phyloP scores from a whole-genome alignment of 2,113 vertebrate genomes.

The Anser brachyrhynchus region DNA sequence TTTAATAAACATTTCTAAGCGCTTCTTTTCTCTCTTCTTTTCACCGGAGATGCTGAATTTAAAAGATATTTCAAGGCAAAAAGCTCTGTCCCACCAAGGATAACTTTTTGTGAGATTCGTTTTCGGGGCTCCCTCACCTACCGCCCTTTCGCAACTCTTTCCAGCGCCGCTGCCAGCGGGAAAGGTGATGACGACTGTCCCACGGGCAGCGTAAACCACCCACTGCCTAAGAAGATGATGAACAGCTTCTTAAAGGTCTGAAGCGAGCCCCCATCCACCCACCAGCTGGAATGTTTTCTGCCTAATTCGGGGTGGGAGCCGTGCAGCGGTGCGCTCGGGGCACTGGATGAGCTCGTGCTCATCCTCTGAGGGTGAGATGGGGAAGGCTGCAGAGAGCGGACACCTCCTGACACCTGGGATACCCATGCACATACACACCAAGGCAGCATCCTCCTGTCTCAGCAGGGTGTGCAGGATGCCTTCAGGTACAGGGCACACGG shows the following conservation, averaged over 20 bases:
- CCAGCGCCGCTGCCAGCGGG: not conserved
- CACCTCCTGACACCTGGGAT: not conserved
- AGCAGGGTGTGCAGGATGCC: not conserved
- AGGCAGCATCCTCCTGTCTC: not conserved
- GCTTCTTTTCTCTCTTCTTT: constrained; percentile 20
- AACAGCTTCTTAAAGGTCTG: not conserved
- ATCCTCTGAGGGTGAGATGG: not conserved
- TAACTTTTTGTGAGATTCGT: rapidly evolving
- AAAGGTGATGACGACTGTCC: not conserved
- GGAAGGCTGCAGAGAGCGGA: not conserved
- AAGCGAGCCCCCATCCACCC: not conserved
- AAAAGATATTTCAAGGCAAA: not conserved
- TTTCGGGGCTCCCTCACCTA: not conserved
- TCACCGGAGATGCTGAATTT: not conserved
- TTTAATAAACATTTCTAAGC: constrained; percentile 70
- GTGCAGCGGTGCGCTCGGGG: not conserved
- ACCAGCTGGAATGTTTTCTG: not conserved
- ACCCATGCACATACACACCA: not conserved
- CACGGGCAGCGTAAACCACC: not conserved
- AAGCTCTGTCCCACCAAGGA: not conserved
- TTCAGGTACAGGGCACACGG: not conserved
- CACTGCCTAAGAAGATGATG: not conserved
- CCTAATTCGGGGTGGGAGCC: not conserved
- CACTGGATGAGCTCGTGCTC: not conserved
- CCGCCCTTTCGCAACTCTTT: not conserved